A percentile compares a stretch with the other conserved stretches of the same genome.
phyloP scores from a whole-genome alignment of 2,888 invertebrate genomes.

The Halictus quadricinctus region DNA sequence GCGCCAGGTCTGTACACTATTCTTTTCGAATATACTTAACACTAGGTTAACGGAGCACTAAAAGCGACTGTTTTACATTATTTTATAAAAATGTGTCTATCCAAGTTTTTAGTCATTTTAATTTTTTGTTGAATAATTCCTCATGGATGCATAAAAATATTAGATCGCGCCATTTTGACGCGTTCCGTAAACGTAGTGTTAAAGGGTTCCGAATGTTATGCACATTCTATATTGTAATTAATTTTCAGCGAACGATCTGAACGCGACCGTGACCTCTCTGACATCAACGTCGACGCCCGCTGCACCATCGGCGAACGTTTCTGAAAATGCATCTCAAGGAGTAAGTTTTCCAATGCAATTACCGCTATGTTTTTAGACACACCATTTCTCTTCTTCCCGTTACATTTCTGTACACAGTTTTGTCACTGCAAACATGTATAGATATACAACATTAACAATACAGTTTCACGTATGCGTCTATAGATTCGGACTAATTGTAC shows the following conservation, averaged over 20 bases:
- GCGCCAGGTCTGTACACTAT: slow-evolving; percentile 81
- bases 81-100: not conserved
- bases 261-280: slow-evolving; percentile 85
- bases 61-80: not conserved
- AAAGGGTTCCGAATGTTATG: not conserved
- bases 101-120: not conserved
- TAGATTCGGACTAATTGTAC: slow-evolving; percentile 48
- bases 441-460: slow-evolving; percentile 67
- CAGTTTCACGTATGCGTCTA: slow-evolving; percentile 64
- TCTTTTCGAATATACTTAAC: not conserved
- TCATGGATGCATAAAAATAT: no score
- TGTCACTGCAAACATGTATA: slow-evolving; percentile 42
- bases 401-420: slow-evolving; percentile 33
- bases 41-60: not conserved
- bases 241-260: slow-evolving; percentile 83
- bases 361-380: not conserved
- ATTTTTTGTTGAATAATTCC: no score
- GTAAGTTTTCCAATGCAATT: slow-evolving; percentile 73
- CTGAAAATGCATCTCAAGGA: slow-evolving; percentile 76
- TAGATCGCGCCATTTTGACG: no score
- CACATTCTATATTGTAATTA: not conserved
- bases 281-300: slow-evolving; percentile 81
- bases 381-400: not conserved
- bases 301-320: slow-evolving; percentile 67
- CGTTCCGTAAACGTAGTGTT: no score